phyloP scores from a whole-genome alignment of 2,888 invertebrate species.

The Drosophila heteroneura region DNA sequence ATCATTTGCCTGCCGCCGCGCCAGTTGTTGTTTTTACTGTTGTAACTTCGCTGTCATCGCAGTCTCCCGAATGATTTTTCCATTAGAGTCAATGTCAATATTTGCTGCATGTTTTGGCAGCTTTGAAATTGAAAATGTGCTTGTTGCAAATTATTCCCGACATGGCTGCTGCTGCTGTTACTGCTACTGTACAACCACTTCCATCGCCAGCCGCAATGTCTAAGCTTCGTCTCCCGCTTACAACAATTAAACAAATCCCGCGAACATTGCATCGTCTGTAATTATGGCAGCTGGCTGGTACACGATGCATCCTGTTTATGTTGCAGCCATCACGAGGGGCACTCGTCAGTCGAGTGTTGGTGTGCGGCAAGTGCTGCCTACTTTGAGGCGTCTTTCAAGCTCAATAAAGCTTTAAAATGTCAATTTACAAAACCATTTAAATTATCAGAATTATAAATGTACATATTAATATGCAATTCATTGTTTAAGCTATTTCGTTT shows the following conservation, averaged over 20 bases:
- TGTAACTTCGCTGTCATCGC: slow-evolving; percentile 22
- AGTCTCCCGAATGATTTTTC: slow-evolving; percentile 58
- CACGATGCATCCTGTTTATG: slow-evolving; percentile 5
- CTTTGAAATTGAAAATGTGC: slow-evolving; percentile 76
- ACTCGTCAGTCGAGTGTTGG: slow-evolving; percentile 46
- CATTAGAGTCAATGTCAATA: slow-evolving; percentile 79
- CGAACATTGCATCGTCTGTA: slow-evolving; percentile 49
- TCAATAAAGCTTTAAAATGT: slow-evolving; percentile 13
- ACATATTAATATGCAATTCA: background rate
- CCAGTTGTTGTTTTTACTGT: slow-evolving; percentile 7
- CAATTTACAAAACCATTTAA: background rate
- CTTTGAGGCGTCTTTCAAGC: slow-evolving; percentile 38
- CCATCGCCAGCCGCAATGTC: background rate
- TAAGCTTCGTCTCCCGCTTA: slow-evolving; percentile 21
- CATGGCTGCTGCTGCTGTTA: slow-evolving; percentile 27
- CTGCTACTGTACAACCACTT: background rate
- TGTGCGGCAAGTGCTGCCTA: slow-evolving; percentile 53
- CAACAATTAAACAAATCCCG: slow-evolving; percentile 54
- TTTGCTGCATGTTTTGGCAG: slow-evolving; percentile 77
- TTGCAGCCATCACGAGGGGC: slow-evolving; percentile 48
- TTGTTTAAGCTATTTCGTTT: background rate
- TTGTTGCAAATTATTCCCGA: slow-evolving; percentile 57
- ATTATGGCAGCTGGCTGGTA: slow-evolving; percentile 30
- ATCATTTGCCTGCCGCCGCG: slow-evolving; percentile 33
- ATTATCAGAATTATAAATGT: background rate